A percentile compares a stretch with the other conserved stretches of the same genome.
Conservation (phyloP, 2,888 invertebrate genomes). For the Sepioteuthis lessoniana region DNA sequence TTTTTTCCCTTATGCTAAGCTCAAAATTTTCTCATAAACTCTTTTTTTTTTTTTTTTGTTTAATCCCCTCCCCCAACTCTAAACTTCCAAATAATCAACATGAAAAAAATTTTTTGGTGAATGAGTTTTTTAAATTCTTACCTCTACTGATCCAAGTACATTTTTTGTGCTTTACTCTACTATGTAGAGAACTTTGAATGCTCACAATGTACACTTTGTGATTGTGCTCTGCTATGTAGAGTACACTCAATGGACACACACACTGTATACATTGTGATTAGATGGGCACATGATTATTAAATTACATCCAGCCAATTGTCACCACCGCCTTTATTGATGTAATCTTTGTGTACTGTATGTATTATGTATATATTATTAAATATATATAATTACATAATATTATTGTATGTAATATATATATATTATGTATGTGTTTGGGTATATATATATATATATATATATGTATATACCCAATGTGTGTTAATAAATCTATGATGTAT, state of each 20-base stretch:
- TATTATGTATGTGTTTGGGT: background rate
- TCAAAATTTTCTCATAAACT: background rate
- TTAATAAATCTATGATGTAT: conserved; percentile 8
- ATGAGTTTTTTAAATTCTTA: background rate
- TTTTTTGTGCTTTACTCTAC: background rate
- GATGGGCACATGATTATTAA: background rate
- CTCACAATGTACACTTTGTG: background rate
- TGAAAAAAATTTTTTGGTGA: background rate
- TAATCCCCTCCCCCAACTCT: background rate
- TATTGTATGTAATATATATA: background rate
- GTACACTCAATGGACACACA: background rate
- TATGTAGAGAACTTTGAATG: background rate
- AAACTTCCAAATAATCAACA: background rate
- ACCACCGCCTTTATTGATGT: conserved; percentile 33
- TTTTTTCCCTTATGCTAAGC: background rate
- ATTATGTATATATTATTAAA: conserved; percentile 9
- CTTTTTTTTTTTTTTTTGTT: background rate
- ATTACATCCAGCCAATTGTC: conserved; percentile 33
- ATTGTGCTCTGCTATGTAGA: background rate
- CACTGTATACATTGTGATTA: background rate
- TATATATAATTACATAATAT: background rate
- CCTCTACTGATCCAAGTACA: background rate
- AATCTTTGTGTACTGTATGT: conserved; percentile 15
- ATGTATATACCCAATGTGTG: background rate
- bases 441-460: background rate